phyloP scores from a whole-genome alignment of 2,797 vertebrate genomes.

The Ceyx erithaca region DNA sequence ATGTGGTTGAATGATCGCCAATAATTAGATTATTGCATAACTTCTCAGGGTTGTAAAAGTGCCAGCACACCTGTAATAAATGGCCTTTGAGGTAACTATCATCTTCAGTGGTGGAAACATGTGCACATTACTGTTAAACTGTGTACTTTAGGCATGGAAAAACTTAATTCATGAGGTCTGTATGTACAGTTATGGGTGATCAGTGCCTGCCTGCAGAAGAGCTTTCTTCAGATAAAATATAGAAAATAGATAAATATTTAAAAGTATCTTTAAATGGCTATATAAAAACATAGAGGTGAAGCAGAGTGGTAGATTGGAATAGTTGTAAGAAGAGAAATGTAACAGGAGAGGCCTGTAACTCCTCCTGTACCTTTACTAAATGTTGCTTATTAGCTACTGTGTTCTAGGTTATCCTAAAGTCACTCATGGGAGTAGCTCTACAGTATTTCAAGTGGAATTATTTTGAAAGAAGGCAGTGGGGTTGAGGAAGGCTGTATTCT shows the following conservation, averaged over 20 bases:
- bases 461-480: neutral
- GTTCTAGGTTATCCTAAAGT: neutral
- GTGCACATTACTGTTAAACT: neutral
- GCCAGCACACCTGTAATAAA: neutral
- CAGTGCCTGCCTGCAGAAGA: neutral
- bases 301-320: neutral
- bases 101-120: neutral
- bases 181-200: neutral
- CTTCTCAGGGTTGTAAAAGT: neutral
- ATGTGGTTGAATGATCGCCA: neutral
- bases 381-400: constrained; percentile 10
- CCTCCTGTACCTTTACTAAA: neutral
- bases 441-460: neutral
- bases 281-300: neutral
- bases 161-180: neutral
- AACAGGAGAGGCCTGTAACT: neutral
- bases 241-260: too few relatives aligned
- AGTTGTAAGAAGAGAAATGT: neutral
- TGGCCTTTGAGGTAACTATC: neutral
- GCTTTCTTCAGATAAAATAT: neutral
- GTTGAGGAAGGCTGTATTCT: neutral
- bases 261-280: too few relatives aligned
- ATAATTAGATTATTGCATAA: neutral
- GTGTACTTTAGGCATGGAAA: neutral
- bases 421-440: neutral